A percentile compares a stretch with the other conserved stretches of the same genome.
phyloP scores from a whole-genome alignment of 2,797 vertebrate genomes.

The Dicrostonyx torquatus region DNA sequence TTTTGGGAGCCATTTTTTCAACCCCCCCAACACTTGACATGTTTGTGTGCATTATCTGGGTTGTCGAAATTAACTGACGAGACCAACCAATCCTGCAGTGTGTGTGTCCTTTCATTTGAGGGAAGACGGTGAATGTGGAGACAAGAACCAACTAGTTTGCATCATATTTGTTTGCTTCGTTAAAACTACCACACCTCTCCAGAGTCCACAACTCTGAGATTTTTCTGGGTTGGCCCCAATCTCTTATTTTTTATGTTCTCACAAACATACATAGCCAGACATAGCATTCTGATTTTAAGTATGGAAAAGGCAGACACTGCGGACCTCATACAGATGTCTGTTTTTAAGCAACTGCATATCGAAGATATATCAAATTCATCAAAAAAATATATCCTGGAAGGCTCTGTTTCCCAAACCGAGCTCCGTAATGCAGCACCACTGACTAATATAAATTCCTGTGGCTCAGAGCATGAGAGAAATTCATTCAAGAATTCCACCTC shows the following conservation, averaged over 20 bases:
- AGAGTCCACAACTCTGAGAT: background rate
- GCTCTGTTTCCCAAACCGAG: slow-evolving; percentile 36
- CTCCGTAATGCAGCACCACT: slow-evolving; percentile 32
- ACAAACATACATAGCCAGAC: slow-evolving; percentile 30
- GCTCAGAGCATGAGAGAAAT: slow-evolving; percentile 16
- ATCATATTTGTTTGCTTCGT: background rate
- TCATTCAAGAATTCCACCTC: background rate
- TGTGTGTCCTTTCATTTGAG: background rate
- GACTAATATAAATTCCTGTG: slow-evolving; percentile 66
- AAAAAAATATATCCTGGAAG: slow-evolving; percentile 63
- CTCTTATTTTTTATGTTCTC: slow-evolving; percentile 14
- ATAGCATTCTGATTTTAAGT: slow-evolving; percentile 44
- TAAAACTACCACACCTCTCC: background rate
- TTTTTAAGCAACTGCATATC: slow-evolving; percentile 72
- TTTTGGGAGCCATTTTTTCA: background rate
- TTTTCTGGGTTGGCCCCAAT: slow-evolving; percentile 29
- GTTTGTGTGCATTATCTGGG: background rate
- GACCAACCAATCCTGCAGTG: background rate
- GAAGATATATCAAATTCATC: slow-evolving; percentile 56
- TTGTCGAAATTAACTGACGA: background rate
- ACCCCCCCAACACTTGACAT: background rate
- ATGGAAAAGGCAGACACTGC: slow-evolving; percentile 61
- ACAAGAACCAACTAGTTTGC: background rate
- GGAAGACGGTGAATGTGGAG: background rate
- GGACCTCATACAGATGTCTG: slow-evolving; percentile 54